A percentile compares a stretch with the other conserved stretches of the same genome.
These are phyloP conservation scores for Alsophila aescularia DNA, from an alignment of 2,888 invertebrate genomes.

Conservation along the genomic window DNA sequence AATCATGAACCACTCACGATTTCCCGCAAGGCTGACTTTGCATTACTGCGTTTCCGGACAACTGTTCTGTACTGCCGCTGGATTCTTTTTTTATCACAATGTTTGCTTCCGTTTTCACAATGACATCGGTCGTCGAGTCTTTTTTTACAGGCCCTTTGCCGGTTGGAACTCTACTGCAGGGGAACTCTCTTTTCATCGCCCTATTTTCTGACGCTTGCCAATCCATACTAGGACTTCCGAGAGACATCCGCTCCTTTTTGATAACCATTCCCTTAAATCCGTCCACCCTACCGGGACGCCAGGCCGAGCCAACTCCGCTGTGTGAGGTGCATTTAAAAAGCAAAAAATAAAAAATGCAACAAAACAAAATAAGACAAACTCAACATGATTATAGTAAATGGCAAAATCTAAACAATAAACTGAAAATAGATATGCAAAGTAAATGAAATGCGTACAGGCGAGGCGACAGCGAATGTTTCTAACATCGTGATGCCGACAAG, in stretches of 20 bases:
- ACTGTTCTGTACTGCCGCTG: neutral
- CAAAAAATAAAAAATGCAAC: constrained; percentile 24
- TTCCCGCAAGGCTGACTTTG: constrained; percentile 7
- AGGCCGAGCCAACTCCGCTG: constrained; percentile 31
- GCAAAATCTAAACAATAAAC: no score
- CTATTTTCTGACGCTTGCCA: neutral
- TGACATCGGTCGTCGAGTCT: neutral
- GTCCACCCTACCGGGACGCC: constrained; percentile 41
- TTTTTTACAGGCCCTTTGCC: neutral
- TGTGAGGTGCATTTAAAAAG: constrained; percentile 28
- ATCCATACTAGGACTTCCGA: constrained; percentile 2
- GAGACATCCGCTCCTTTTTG: constrained; percentile 15
- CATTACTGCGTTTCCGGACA: neutral
- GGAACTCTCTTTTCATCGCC: constrained; percentile 1
- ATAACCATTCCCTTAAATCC: constrained; percentile 35
- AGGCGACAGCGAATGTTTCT: no score
- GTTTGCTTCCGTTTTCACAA: neutral
- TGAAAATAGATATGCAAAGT: no score
- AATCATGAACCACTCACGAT: constrained; percentile 34
- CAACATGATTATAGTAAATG: neutral
- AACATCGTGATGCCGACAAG: no score
- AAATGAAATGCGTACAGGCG: no score
- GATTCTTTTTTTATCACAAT: neutral
- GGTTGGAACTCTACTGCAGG: neutral
- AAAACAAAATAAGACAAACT: neutral